Base-by-base conservation (phyloP, 30 jellyfish, hydroid and myxozoan species). In the Catostylus mosaicus region DNA sequence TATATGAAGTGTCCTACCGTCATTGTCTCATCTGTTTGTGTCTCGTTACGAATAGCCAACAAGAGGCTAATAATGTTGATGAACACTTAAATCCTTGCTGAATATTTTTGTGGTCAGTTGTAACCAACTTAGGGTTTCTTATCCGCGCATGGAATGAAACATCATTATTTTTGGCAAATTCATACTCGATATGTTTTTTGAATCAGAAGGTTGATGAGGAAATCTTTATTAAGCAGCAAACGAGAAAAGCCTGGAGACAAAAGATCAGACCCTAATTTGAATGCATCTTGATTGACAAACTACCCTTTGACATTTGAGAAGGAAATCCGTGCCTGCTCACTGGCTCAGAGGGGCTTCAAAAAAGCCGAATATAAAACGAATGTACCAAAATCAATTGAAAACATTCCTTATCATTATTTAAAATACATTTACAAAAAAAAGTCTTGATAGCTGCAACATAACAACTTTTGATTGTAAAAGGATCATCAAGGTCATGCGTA, bases 91-190 rank as follows among this genome's bases (percentile, higher is more conserved):
- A 68, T 24, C 33, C 80, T 68, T 34, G 80, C 56, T 33, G 80
- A 37, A 37, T 34, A 68, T 34, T 18, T 37, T 37, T 68, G 80
- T 40, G 80, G 80, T 68, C 12, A 35, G 27, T 23, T 27, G 40
- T 68, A 68, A 68, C 80, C 80, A 36, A n/a, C 80, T 68, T 68
- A 68, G 59, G 37, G 78, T 24, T 46, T 43, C 64, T 68, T 40
- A 68, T 68, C 80, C 80, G 29, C 20, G n/a, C 24, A 34, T 68
- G 80, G 80, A 34, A 68, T 68, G 59, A 34, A 37, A 20, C 10
- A 23, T 2, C 29, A 34, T 37, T 68, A 37, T 37, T 34, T 35
- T 68, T 68, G 80, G 80, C 64, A 68, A 68, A 68, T 68, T 68
- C 80, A 68, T 43, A 22, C 46, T 35, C 80, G 36, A 37, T 35